Conservation (phyloP, 2,113 vertebrate species). For the Romanogobio albipinnatus region DNA sequence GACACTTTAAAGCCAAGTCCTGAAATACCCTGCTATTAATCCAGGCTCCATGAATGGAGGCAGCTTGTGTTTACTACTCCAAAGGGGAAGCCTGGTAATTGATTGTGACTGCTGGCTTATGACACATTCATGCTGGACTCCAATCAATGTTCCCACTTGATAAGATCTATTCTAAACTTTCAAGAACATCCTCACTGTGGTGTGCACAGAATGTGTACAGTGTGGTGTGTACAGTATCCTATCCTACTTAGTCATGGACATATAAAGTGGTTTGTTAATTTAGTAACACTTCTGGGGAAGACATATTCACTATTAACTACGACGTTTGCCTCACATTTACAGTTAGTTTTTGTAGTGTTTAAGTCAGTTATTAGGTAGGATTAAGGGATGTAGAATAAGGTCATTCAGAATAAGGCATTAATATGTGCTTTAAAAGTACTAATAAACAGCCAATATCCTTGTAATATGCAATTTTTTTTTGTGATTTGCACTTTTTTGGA, state of each 20-base stretch:
- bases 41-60: constrained; percentile 21
- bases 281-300: too few relatives aligned
- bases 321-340: too few relatives aligned
- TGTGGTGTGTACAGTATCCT: background rate
- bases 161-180: background rate
- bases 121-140: constrained; percentile 12
- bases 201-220: too few relatives aligned
- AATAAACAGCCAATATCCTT: too few relatives aligned
- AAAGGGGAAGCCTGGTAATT: constrained; percentile 23
- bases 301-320: too few relatives aligned
- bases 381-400: too few relatives aligned
- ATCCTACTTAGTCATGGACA: too few relatives aligned
- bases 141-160: background rate
- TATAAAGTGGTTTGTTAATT: too few relatives aligned
- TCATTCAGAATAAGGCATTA: too few relatives aligned
- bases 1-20: constrained; percentile 8
- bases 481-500: background rate
- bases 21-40: constrained; percentile 25
- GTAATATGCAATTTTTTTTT: background rate
- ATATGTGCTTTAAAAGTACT: too few relatives aligned
- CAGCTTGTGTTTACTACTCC: constrained; percentile 40
- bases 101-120: constrained; percentile 38
- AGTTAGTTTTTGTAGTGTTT: too few relatives aligned
- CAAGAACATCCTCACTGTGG: background rate
- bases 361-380: too few relatives aligned